A percentile compares a stretch with the other conserved stretches of the same genome.
Conservation (phyloP, 64 coral and sea anemone species). For the Catalaphyllia jardinei region DNA sequence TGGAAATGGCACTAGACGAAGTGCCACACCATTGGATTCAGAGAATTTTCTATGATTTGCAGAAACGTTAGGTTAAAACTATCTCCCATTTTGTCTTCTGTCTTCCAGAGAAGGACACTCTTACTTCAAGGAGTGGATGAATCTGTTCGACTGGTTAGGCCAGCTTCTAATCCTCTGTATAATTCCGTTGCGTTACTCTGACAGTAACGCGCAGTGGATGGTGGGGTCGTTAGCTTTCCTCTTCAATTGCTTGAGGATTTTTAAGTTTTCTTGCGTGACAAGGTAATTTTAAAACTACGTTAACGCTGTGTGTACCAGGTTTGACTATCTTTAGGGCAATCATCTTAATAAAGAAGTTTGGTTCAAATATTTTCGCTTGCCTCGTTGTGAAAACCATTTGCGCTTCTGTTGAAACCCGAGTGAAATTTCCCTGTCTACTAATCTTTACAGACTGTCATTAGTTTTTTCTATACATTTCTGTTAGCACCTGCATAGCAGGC, state of each 20-base stretch:
- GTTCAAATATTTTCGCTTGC: too few relatives aligned
- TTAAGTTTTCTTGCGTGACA: constrained; percentile 87
- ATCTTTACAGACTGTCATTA: too few relatives aligned
- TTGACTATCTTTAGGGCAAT: background rate
- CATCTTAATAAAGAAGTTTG: too few relatives aligned
- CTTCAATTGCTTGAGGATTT: constrained; percentile 81
- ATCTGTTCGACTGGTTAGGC: constrained; percentile 86
- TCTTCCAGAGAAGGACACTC: constrained; percentile 66
- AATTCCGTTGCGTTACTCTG: constrained; percentile 61
- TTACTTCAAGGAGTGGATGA: constrained; percentile 81
- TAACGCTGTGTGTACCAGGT: background rate
- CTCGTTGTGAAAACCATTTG: too few relatives aligned
- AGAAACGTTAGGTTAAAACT: too few relatives aligned
- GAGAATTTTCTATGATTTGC: background rate
- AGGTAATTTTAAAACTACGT: constrained; percentile 32
- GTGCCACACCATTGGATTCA: background rate
- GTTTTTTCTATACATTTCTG: too few relatives aligned
- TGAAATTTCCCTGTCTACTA: too few relatives aligned
- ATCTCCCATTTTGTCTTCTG: background rate
- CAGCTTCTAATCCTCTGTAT: constrained; percentile 58
- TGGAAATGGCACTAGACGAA: too few relatives aligned
- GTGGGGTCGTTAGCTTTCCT: constrained; percentile 81
- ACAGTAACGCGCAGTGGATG: constrained; percentile 75
- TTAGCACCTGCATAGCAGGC: too few relatives aligned
- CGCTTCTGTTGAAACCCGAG: too few relatives aligned